Evolutionary conservation across 1,140 invertebrate species (phyloP).

Genomic region (Drosophila ironensis): DNA sequence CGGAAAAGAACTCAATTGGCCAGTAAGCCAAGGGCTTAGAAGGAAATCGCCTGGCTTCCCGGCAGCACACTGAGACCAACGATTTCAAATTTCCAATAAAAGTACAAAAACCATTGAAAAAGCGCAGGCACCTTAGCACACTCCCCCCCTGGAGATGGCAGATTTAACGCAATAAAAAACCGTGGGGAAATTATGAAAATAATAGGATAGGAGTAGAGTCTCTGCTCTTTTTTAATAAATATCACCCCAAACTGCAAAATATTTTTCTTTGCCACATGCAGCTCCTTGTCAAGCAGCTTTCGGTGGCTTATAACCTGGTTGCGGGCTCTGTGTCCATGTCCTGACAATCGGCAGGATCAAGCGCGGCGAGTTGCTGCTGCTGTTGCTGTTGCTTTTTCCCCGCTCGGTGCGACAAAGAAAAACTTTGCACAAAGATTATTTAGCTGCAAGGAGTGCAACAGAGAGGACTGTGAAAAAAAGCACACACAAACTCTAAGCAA

Average conservation of each 20-base stretch:
- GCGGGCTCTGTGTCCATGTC: neutral
- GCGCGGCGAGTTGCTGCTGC: slow-evolving; percentile 8
- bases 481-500: neutral
- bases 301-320: slow-evolving; percentile 32
- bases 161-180: no score
- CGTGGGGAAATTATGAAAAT: no score
- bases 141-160: no score
- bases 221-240: neutral
- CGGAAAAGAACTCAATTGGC: slow-evolving; percentile 23
- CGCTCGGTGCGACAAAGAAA: slow-evolving; percentile 39
- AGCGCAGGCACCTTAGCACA: no score
- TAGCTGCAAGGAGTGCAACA: slow-evolving; percentile 23
- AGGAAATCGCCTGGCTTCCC: no score
- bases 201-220: no score
- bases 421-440: slow-evolving; percentile 70
- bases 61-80: no score
- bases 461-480: no score
- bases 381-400: slow-evolving; percentile 16
- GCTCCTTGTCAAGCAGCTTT: slow-evolving; percentile 32
- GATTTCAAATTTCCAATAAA: no score
- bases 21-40: neutral
- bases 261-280: neutral
- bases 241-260: neutral
- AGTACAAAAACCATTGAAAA: no score
- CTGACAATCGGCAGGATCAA: slow-evolving; percentile 28